Base-by-base conservation (phyloP, 2,888 invertebrate species). In the Drosophila fulvimacula region DNA sequence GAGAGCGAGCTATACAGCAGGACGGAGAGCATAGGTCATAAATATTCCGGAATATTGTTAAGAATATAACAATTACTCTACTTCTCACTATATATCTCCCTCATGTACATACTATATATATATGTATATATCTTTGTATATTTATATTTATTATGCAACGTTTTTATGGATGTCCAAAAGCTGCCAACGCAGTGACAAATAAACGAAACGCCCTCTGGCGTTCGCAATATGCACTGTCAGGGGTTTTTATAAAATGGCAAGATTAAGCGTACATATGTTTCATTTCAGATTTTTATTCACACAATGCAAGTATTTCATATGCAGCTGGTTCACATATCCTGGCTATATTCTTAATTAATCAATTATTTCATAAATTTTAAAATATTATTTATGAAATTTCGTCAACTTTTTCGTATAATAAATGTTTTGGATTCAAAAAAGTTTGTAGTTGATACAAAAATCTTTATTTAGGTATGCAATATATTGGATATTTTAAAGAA, bases 31-130 rank as follows among this genome's bases (percentile, higher is more conserved):
- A 73, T 49, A 66, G 83, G 80, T 80, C 86, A 82, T 86, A 86
- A 86, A 86, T 86, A 69, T 85, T 85, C 76, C 75, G 60, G 69
- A 88, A 88, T 85, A 85, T 85, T 82, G 80, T 86, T 82, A 88
- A 89, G 82, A 76, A 82, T 85, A 85, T 88, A 88, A 86, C 80
- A 88, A 89, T 89, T 75, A 75, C 66, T 69, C 61, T 78, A 27
- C 39, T 19, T 39, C 17, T 55, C 9, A 38, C 57, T 27, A 36
- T 21, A n/a, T 21, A n/a, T 30, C 27, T 21, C 24, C 24, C 27
- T 19, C 42, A 55, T 17, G 5, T 39, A 15, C 36, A 52, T 34
- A 24, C 32, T 52, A 32, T 46, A 53, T 42, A 17, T 53, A 17
- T 30, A 48, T 27, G 3, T 52, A 30, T 27, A 6, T 58, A 34